Conservation (phyloP, 1,140 invertebrate species). For the Lerema accius region DNA sequence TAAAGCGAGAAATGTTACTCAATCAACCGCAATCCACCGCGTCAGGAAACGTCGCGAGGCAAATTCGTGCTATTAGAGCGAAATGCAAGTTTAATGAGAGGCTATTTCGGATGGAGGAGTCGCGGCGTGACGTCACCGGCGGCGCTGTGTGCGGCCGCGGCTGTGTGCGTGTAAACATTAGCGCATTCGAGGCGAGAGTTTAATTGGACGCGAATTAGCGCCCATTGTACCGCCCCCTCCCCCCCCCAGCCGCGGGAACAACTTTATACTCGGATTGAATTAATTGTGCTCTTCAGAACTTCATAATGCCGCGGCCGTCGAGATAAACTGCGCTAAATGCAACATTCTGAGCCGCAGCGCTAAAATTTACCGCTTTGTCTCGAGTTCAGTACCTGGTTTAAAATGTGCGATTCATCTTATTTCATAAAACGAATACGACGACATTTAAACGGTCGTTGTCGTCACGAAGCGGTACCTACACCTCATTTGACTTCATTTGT, state of each 20-base stretch:
- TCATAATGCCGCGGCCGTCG: no score
- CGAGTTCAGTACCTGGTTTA: not conserved
- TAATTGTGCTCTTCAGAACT: constrained; percentile 20
- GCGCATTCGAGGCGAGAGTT: constrained; percentile 46
- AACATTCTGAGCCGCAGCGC: not conserved
- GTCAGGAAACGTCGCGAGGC: constrained; percentile 31
- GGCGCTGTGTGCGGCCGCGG: constrained; percentile 16
- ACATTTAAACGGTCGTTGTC: no score
- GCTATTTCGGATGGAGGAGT: constrained; percentile 32
- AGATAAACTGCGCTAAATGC: no score
- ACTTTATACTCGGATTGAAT: constrained; percentile 19
- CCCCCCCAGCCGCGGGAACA: constrained; percentile 11
- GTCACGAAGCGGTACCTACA: not conserved
- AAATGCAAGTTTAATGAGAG: constrained; percentile 33
- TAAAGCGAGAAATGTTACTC: constrained; percentile 34
- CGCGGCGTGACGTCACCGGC: constrained; percentile 23
- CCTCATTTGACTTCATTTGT: no score
- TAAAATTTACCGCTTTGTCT: not conserved
- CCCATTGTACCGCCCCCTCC: constrained; percentile 45
- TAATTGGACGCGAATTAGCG: constrained; percentile 62
- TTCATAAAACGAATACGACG: no score
- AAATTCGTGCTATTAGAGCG: constrained; percentile 34
- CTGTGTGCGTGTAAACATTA: constrained; percentile 42
- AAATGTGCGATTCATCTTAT: not conserved
- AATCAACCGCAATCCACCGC: constrained; percentile 31